Evolutionary conservation across 1,140 invertebrate species (phyloP).

Genomic region (Chironomus tepperi): DNA sequence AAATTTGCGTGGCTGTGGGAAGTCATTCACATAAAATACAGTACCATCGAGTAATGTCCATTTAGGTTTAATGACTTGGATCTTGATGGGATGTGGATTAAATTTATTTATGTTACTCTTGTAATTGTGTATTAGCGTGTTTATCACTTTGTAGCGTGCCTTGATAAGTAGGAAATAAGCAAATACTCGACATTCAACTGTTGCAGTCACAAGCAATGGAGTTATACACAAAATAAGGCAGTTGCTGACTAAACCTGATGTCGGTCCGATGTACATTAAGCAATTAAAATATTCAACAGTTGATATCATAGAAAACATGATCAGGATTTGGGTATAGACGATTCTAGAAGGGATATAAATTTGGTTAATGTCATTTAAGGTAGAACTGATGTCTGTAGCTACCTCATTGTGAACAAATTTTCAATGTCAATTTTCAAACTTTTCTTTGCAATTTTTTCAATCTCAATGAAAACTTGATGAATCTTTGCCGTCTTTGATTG

Average conservation of each 20-base stretch:
- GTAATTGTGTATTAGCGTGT: not conserved
- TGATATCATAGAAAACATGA: not conserved
- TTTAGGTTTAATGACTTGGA: not conserved
- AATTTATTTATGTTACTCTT: not conserved
- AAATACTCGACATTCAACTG: constrained; percentile 10
- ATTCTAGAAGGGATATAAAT: not conserved
- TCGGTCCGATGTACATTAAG: not conserved
- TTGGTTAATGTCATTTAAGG: not conserved
- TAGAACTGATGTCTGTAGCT: not conserved
- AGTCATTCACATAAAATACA: not conserved
- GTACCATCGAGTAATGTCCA: not conserved
- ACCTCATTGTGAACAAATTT: not conserved
- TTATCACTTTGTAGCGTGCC: not conserved
- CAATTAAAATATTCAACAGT: not conserved
- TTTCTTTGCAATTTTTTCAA: not conserved
- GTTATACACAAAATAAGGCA: not conserved
- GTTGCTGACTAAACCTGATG: not conserved
- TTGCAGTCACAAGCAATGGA: not conserved
- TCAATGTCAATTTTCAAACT: not conserved
- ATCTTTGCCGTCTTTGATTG: not conserved
- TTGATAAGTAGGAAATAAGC: not conserved
- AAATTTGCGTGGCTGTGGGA: not conserved
- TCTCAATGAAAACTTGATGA: not conserved
- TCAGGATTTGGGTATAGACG: not conserved
- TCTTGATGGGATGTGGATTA: not conserved